phyloP scores from a whole-genome alignment of 2,797 vertebrate species.

The Aldrovandia affinis region DNA sequence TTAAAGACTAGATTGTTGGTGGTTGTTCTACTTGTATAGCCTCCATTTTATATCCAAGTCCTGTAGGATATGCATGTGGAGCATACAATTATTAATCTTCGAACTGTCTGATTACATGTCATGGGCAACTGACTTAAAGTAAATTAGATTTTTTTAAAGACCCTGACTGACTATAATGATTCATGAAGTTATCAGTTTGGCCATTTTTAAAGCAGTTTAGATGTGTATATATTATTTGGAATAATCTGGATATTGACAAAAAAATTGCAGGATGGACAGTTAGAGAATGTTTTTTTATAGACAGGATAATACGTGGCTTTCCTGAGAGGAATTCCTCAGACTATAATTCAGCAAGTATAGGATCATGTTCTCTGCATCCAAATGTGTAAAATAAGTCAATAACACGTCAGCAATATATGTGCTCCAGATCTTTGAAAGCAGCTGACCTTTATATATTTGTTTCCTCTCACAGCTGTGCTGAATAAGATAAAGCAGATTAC shows the following conservation, averaged over 20 bases:
- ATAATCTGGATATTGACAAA: not conserved
- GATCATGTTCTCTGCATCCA: not conserved
- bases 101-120: too few relatives aligned
- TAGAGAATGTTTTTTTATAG: not conserved
- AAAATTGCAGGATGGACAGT: not conserved
- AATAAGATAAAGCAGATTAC: conserved; percentile 77
- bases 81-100: too few relatives aligned
- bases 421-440: not conserved
- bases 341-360: not conserved
- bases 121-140: too few relatives aligned
- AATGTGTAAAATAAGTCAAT: not conserved
- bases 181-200: too few relatives aligned
- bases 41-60: too few relatives aligned
- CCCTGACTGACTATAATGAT: too few relatives aligned
- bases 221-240: too few relatives aligned
- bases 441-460: conserved; percentile 17
- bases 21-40: not conserved
- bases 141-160: too few relatives aligned
- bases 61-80: too few relatives aligned
- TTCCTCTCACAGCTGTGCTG: conserved; percentile 67
- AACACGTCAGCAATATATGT: not conserved
- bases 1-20: not conserved
- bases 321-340: not conserved
- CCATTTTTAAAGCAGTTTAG: too few relatives aligned
- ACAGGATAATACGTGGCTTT: not conserved